phyloP scores from a whole-genome alignment of 2,113 vertebrate species.

The Corvus cornix region DNA sequence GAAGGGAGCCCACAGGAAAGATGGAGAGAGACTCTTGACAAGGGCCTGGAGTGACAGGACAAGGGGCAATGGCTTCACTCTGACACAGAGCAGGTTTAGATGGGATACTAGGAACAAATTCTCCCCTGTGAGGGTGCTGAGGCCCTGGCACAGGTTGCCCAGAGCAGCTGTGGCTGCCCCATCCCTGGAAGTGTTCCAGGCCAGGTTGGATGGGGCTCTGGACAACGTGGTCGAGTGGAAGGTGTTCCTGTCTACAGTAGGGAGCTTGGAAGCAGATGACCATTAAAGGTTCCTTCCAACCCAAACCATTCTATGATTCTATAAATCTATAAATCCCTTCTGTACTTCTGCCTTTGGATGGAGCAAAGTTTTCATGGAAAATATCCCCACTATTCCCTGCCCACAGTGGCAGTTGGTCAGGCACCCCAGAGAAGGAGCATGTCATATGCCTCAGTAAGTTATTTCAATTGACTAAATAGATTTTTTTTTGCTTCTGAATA shows the following conservation, averaged over 20 bases:
- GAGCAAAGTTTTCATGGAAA: background rate
- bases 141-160: background rate
- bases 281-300: background rate
- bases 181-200: accelerated
- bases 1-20: background rate
- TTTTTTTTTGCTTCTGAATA: background rate
- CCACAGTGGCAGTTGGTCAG: background rate
- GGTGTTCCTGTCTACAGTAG: background rate
- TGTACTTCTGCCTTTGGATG: background rate
- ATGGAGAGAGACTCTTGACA: background rate
- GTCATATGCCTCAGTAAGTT: background rate
- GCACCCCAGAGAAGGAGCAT: background rate
- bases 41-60: background rate
- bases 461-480: background rate
- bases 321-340: background rate
- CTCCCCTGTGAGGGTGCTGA: background rate
- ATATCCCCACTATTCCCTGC: background rate
- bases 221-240: background rate
- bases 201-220: background rate
- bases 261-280: background rate
- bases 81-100: background rate
- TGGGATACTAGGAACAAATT: background rate
- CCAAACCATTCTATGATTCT: background rate
- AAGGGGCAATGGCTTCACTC: background rate
- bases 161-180: background rate